Evolutionary conservation across 1,140 invertebrate species (phyloP).

Genomic region (Meteorus sp.): DNA sequence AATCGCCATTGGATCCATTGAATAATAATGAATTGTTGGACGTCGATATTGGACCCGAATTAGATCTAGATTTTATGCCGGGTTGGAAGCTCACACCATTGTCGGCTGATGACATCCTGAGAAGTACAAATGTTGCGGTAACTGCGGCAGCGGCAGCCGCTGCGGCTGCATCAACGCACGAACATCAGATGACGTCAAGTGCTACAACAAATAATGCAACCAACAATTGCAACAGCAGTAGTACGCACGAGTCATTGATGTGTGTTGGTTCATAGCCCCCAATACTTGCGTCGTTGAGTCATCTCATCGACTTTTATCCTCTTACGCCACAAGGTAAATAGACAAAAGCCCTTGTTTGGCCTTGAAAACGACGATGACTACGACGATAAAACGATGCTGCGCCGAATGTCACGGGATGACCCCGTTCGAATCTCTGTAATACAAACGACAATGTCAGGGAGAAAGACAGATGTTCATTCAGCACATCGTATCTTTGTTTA

Average conservation of each 20-base stretch:
- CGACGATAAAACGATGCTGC: constrained; percentile 26
- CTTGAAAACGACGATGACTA: constrained; percentile 19
- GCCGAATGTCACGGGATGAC: constrained; percentile 20
- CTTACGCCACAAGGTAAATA: constrained; percentile 38
- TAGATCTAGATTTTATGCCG: constrained; percentile 65
- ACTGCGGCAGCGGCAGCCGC: constrained; percentile 40
- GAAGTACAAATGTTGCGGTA: constrained; percentile 46
- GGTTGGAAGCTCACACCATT: constrained; percentile 67
- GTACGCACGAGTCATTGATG: constrained; percentile 56
- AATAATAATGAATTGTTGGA: constrained; percentile 76
- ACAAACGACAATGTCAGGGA: too few species aligned
- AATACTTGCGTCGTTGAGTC: constrained; percentile 52
- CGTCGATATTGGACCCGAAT: constrained; percentile 61
- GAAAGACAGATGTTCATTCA: background rate
- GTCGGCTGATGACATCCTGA: constrained; percentile 71
- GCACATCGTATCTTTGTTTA: background rate
- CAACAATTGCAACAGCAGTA: constrained; percentile 41
- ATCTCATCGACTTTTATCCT: constrained; percentile 55
- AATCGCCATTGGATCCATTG: constrained; percentile 80
- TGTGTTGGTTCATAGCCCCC: constrained; percentile 58
- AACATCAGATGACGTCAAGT: constrained; percentile 5
- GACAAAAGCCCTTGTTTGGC: background rate
- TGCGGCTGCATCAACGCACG: too few species aligned
- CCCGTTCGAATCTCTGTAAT: constrained; percentile 12
- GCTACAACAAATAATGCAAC: constrained; percentile 25